Base-by-base conservation (phyloP, 2,888 invertebrate genomes). In the Callimorpha dominula region DNA sequence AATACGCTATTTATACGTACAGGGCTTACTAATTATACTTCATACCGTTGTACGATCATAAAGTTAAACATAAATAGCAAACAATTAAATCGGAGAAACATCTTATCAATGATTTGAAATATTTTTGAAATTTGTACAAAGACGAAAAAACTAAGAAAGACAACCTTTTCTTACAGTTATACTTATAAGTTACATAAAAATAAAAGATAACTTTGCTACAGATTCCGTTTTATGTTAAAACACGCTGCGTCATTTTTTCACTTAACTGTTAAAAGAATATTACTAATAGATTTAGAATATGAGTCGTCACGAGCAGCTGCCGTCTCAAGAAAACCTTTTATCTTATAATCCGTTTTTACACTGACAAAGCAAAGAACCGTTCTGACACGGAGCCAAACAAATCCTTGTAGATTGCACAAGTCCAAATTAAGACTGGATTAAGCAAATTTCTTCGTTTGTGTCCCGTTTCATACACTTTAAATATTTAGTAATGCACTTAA, bases 401-500 rank as follows among this genome's bases (percentile, higher is more conserved):
- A 92, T 91, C 90, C 89, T 85, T 80, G 85, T 82, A 91, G 90
- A 93, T 92, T 92, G 90, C 86, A 87, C 85, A 87, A 89, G 88
- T 86, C 86, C 88, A 91, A 92, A 93, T 93, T 92, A 92, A 92
- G 89, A 87, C 82, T 68, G 90, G 91, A 90, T 92, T 93, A 91
- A 87, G 89, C 85, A 90, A 91, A 92, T 91, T 90, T 89, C 87
- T 88, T 87, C 87, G 88, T 89, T 88, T 87, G 84, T 86, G 79
- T 86, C 86, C 82, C 79, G 74, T 82, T 77, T 73, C 77, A 80
- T 80, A 84, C 80, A 82, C 78, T 81, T 84, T 85, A 80, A 81
- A 80, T 74, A 81, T 82, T 76, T 80, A 78, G 74, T 84, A 84
- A 82, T 85, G 80, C 81, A 84, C 79, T 82, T 81, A 83, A 72